Base-by-base conservation (phyloP, 2,797 vertebrate species). In the Halcyon chelicuti region DNA sequence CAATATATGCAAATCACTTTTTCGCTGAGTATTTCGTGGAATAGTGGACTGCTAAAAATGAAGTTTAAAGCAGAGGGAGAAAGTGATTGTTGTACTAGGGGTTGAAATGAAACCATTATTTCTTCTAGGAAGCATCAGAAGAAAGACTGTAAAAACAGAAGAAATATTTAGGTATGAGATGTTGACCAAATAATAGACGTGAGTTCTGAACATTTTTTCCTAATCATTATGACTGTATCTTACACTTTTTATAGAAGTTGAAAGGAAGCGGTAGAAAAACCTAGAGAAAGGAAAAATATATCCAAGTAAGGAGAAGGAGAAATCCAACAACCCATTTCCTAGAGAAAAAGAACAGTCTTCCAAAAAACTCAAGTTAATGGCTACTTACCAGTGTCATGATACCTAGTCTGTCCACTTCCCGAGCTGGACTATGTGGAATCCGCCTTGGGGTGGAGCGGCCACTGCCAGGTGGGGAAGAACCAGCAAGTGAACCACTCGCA, bases 381-480 rank as follows among this genome's bases (percentile, higher is more conserved):
- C 3, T 44, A 97, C 98, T 98, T 97, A 99, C 99, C 98, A 99
- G 97, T 1, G 99, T 99, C 99, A 99, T 99, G 97, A 99, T 98
- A 13, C 99, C 99, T 94, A 99, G 98, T 66, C 99, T 98, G 96
- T 99, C 99, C 94, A 99, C 97, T 28, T 99, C 99, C 84, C 99
- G 97, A 92, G 99, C 99, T 3, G 99, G 99, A 93, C 99, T 99
- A 79, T 98, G 99, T 0, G 99, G 98, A 35, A 98, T 93, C n/a
- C 99, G 97, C 47, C 99, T 98, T 1, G 99, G 99, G 9, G 99
- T 99, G 90, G 99, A 99, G 71, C 98, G 98, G 15, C 99, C 99
- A 2, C 99, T 99, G 74, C 98, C 98, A 1, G 99, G 99, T 0
- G 99, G 99, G 7, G 99, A 99, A 40, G 99, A 99, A 47, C 99